Base-by-base conservation (phyloP, 1,140 invertebrate genomes). In the Himalopsyche phryganea region DNA sequence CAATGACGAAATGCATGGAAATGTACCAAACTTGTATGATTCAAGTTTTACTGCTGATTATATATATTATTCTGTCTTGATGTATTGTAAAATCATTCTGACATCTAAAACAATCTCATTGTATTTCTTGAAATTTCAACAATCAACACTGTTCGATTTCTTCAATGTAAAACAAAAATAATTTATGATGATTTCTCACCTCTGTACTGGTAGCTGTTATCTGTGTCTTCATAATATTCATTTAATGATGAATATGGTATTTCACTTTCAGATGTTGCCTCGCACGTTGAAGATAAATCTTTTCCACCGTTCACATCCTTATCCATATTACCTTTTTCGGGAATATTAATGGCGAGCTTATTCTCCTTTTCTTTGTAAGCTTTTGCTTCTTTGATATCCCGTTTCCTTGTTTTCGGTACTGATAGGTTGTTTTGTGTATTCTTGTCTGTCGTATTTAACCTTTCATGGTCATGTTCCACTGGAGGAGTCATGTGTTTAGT, bases 401-500 rank as follows among this genome's bases (percentile, higher is more conserved):
- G 50, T 6, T 13, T 46, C 19, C 36, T 50, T 41, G 35, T 44
- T 36, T 38, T 17, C 14, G 45, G 58, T 5, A 60, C 47, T 17
- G 45, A 50, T 9, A 53, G 36, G 50, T 52, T 54, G 18, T 53
- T 55, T 50, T 60, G 28, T 10, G 5, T 44, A 17, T 42, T 56
- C 41, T 51, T 20, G 10, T 50, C 56, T 19, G 23, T 28, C 3
- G 9, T 9, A 9, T 51, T 58, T 3, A 10, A n/a, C 15, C 14
- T 33, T 13, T 50, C 50, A 32, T 61, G 52, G 32, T 15, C 40
- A 15, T 35, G 49, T n/a, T 52, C 42, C 42, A 69, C 68, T 1
- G 76, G 76, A n/a, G 76, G 75, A 6, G 76, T 78, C 63, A 78
- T 77, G 50, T 78, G 75, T 61, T 75, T 78, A 10, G 76, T 78